Evolutionary conservation across 1,140 invertebrate genomes (phyloP), one percentile per base, ranked within the genome.

Genomic region (Drosophila funebris): DNA sequence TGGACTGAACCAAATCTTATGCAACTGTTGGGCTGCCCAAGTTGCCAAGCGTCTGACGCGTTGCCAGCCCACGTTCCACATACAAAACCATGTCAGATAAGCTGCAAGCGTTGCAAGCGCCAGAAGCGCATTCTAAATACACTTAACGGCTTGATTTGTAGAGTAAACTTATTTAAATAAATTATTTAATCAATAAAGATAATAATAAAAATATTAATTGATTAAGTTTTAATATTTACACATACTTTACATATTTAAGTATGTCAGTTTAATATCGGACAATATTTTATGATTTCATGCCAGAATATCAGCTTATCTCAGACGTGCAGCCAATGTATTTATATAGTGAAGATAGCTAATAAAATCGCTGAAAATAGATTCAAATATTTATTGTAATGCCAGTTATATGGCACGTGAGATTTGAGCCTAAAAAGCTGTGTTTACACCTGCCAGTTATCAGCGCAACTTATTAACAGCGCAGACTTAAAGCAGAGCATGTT

Each of bases 1-100:
- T 83, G 76, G 75, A 68, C 56, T 56, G 75, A 36, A 53, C 48
- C 27, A 37, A 53, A 16, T 18, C 71, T 90, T 90, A 70, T 69
- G 74, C 80, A 78, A 80, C 73, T 44, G 33, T 64, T 83, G 75
- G 75, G 68, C 81, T 43, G 56, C 39, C 20, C 31, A 39, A 29
- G 44, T 43, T 11, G 9, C 53, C 60, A 50, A 68, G 64, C 44
- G 44, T 43, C 46, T 54, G 18, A 24, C 46, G 22, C 36, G 48
- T 14, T 27, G 53, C 20, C 78, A 72, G 73, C 84, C 84, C 84
- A 89, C 84, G 70, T 62, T 44, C 33, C 24, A 63, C 44, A 46
- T 33, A 29, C 18, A 9, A 43, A 53, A 31, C 13, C 22, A 31
- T 20, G 39, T 24, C 63, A 53, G 64, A 73, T 68, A 54, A 73